Evolutionary conservation across 2,888 invertebrate genomes (phyloP), one percentile per base, ranked within the genome.

Genomic region (Phaonia tiefii): DNA sequence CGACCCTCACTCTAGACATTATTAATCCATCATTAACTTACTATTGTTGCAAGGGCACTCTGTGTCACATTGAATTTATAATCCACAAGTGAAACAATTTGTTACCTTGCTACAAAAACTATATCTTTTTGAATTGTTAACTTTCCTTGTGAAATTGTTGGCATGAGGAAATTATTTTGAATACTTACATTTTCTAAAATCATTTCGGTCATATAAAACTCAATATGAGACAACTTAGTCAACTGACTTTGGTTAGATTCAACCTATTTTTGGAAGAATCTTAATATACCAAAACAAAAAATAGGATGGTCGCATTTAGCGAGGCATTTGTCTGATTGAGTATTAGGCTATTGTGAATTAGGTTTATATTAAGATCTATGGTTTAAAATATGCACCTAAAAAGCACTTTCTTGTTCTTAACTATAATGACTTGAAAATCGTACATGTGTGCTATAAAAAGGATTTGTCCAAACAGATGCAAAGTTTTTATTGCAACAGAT

Each of bases 201-300:
- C n/a, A n/a, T n/a, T n/a, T n/a, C n/a, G n/a, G n/a, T n/a, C n/a
- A n/a, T n/a, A n/a, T n/a, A n/a, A n/a, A n/a, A n/a, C 26, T 13
- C 13, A 83, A 74, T 79, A 17, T 39, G 89, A 89, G 89, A 87
- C 85, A 86, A 83, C 56, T 85, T 49, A 83, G 84, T 83, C 80
- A 75, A 87, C 88, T 89, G 89, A 89, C 84, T 80, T 80, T 85
- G 86, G 86, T 87, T 86, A 73, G 86, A 85, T 86, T 85, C 85
- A 80, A 83, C 84, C 89, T 89, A 89, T 90, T 87, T 87, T 89
- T 89, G 89, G 87, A 77, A 72, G 85, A 85, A 85, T 84, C 84
- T 85, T 63, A 42, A 42, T 63, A 13, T 72, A 31, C 80, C 72
- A 80, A 80, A 72, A 86, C 85, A 83, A 66, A 85, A 80, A 17